Conservation (phyloP, 2,888 invertebrate species). For the Diadromus collaris region DNA sequence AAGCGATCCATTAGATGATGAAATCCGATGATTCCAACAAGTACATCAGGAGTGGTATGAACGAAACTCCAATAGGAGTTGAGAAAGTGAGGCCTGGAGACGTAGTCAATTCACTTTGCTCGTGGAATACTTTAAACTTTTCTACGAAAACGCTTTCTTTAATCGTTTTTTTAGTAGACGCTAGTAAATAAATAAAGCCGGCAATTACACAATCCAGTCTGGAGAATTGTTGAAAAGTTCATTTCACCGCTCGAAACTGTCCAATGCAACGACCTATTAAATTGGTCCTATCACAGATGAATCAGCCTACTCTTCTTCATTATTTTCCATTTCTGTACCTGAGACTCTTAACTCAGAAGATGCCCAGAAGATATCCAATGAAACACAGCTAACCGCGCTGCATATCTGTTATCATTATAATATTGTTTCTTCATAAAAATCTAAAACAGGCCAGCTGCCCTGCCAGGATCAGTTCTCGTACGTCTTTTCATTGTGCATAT, state of each 20-base stretch:
- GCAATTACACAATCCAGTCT: background rate
- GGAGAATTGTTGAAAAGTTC: constrained; percentile 11
- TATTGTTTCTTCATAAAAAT: background rate
- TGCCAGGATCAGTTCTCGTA: background rate
- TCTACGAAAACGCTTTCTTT: background rate
- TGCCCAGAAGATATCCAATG: background rate
- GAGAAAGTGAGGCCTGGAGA: background rate
- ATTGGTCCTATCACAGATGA: background rate
- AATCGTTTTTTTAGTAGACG: background rate
- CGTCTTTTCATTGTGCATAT: no score
- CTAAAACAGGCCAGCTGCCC: background rate
- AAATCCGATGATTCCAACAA: background rate
- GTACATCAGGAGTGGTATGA: background rate
- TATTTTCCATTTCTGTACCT: background rate
- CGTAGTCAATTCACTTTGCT: background rate
- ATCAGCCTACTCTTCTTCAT: background rate
- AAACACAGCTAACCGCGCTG: background rate
- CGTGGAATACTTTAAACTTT: constrained; percentile 11
- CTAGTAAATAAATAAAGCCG: background rate
- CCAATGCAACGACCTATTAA: background rate
- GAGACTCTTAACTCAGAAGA: background rate
- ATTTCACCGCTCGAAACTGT: background rate
- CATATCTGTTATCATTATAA: constrained; percentile 3
- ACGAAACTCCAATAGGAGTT: background rate
- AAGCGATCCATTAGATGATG: background rate